Percentiles rank a stretch among this genome's conserved stretches.
These are phyloP conservation scores for Sebastes hopkinsi DNA, from an alignment of 2,797 vertebrate species.

Conservation along the genomic window DNA sequence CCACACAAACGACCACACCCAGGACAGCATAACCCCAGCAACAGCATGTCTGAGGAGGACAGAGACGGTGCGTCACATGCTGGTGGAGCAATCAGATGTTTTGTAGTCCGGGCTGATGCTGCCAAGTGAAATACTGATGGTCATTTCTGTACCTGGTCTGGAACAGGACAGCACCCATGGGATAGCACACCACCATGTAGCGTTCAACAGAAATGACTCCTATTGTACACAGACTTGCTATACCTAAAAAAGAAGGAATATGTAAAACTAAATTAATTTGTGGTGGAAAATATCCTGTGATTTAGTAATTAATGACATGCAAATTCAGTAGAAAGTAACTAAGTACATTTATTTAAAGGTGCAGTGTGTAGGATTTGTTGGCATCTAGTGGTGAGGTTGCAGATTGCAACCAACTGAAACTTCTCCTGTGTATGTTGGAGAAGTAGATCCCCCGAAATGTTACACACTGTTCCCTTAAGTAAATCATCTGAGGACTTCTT, in stretches of 20 bases:
- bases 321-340: not conserved
- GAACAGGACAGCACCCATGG: constrained; percentile 78
- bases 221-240: constrained; percentile 81
- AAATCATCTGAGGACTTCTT: not conserved
- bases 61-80: not conserved
- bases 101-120: not conserved
- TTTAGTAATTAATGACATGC: not conserved
- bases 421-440: too few species aligned
- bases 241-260: constrained; percentile 64
- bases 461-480: not conserved
- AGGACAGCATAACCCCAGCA: constrained; percentile 76
- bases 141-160: constrained; percentile 68
- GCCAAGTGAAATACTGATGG: not conserved
- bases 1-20: constrained; percentile 87
- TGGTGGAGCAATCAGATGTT: not conserved
- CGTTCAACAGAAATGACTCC: constrained; percentile 84
- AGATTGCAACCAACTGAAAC: too few species aligned
- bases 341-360: not conserved
- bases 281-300: not conserved
- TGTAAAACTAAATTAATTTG: not conserved
- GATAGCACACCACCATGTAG: constrained; percentile 80
- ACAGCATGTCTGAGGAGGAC: constrained; percentile 73
- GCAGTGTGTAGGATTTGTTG: too few species aligned
- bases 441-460: too few species aligned
- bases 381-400: too few species aligned